These are phyloP conservation scores for Agonum fuliginosum DNA, from an alignment of 2,888 invertebrate species.

Conservation along the genomic window DNA sequence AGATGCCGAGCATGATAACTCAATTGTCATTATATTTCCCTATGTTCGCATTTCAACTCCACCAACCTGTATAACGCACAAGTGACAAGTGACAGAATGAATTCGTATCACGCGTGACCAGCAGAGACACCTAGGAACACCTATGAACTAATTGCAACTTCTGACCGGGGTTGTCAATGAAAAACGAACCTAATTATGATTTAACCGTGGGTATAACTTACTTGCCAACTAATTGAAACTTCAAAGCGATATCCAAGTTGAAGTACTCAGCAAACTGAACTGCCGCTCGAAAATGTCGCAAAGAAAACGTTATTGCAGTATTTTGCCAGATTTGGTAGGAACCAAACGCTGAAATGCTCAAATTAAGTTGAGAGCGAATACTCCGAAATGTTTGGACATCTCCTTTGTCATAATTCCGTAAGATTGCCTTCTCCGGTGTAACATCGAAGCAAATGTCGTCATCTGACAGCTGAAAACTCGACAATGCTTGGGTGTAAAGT, in stretches of 20 bases:
- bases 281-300: conserved; percentile 89
- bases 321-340: conserved; percentile 79
- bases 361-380: conserved; percentile 81
- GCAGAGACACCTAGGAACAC: too few species aligned
- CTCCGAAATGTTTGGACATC: conserved; percentile 64
- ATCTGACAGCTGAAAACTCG: conserved; percentile 86
- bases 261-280: conserved; percentile 86
- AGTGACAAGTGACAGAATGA: too few species aligned
- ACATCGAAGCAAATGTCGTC: conserved; percentile 89
- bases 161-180: too few species aligned
- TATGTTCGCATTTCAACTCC: too few species aligned
- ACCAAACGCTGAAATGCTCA: conserved; percentile 85
- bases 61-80: too few species aligned
- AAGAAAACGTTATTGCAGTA: conserved; percentile 87
- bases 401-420: conserved; percentile 87
- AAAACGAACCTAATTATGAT: too few species aligned
- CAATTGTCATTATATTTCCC: too few species aligned
- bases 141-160: too few species aligned
- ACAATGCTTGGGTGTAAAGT: conserved; percentile 82
- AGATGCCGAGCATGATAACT: too few species aligned
- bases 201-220: conserved; percentile 70
- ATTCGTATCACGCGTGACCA: too few species aligned
- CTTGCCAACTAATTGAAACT: conserved; percentile 87
- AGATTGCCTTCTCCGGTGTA: conserved; percentile 77
- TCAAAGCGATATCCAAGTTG: conserved; percentile 80